phyloP scores from a whole-genome alignment of 2,888 invertebrate genomes.

The Philaethria dido region DNA sequence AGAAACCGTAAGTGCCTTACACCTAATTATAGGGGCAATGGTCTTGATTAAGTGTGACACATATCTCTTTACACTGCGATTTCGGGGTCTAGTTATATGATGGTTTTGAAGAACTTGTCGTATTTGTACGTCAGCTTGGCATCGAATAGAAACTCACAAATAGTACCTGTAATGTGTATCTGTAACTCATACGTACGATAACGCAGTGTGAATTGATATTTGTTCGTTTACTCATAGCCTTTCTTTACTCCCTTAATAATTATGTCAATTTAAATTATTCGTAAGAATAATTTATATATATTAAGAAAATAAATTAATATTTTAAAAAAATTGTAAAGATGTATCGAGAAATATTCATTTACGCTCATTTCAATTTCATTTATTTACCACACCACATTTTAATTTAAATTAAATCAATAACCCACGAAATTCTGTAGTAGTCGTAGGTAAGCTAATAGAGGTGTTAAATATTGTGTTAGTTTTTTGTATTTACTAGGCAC shows the following conservation, averaged over 20 bases:
- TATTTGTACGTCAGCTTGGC: too few species aligned
- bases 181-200: not conserved
- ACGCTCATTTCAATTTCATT: too few species aligned
- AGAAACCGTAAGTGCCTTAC: slow-evolving; percentile 6
- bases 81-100: too few species aligned
- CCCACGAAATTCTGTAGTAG: too few species aligned
- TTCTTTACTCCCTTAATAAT: slow-evolving; percentile 44
- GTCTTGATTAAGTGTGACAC: slow-evolving; percentile 19
- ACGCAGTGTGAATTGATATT: slow-evolving; percentile 4
- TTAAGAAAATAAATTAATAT: slow-evolving; percentile 25
- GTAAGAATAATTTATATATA: slow-evolving; percentile 21
- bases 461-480: not conserved
- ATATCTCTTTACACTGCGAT: slow-evolving; percentile 7
- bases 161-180: not conserved
- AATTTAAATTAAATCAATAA: too few species aligned
- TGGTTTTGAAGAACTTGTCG: too few species aligned
- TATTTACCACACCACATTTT: too few species aligned
- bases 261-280: slow-evolving; percentile 43
- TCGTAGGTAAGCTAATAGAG: too few species aligned
- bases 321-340: slow-evolving; percentile 16
- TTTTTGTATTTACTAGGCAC: not conserved
- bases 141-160: not conserved
- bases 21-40: slow-evolving; percentile 19
- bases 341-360: not conserved
- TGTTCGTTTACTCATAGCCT: slow-evolving; percentile 29